Evolutionary conservation across 2,888 invertebrate genomes (phyloP).

Genomic region (Phoronis australis): DNA sequence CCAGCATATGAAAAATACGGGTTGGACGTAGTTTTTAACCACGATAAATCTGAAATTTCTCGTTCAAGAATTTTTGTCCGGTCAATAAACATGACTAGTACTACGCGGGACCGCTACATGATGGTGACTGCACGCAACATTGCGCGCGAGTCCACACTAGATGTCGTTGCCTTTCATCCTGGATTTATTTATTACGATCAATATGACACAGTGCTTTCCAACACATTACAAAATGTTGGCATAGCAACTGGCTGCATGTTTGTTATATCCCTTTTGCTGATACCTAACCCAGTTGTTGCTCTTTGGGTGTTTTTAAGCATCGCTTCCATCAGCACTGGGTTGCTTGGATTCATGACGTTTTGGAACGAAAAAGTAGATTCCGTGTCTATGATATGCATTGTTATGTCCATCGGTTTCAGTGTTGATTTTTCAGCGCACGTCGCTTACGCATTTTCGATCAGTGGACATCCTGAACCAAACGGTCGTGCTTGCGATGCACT

Average conservation of each 20-base stretch:
- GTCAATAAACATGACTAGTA: no score
- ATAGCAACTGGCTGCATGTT: conserved; percentile 31
- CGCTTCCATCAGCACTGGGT: conserved; percentile 28
- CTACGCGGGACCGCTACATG: no score
- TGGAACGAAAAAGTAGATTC: conserved; percentile 31
- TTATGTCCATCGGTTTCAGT: conserved; percentile 39
- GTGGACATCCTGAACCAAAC: conserved; percentile 10
- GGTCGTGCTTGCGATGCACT: conserved; percentile 16
- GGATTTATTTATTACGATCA: conserved; percentile 36
- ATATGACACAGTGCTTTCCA: conserved; percentile 29
- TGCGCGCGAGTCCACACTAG: no score
- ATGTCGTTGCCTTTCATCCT: conserved; percentile 23
- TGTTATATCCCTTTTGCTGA: conserved; percentile 30
- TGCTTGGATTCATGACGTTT: conserved; percentile 32
- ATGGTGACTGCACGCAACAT: no score
- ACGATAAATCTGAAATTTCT: no score
- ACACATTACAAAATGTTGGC: conserved; percentile 30
- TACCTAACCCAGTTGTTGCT: conserved; percentile 32
- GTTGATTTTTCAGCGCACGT: conserved; percentile 34
- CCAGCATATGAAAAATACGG: no score
- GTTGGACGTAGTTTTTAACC: no score
- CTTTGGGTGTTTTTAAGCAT: conserved; percentile 26
- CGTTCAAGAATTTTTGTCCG: no score
- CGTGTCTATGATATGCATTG: conserved; percentile 35
- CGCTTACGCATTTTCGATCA: conserved; percentile 25